phyloP scores from a whole-genome alignment of 2,113 vertebrate species.

The Stercorarius parasiticus region DNA sequence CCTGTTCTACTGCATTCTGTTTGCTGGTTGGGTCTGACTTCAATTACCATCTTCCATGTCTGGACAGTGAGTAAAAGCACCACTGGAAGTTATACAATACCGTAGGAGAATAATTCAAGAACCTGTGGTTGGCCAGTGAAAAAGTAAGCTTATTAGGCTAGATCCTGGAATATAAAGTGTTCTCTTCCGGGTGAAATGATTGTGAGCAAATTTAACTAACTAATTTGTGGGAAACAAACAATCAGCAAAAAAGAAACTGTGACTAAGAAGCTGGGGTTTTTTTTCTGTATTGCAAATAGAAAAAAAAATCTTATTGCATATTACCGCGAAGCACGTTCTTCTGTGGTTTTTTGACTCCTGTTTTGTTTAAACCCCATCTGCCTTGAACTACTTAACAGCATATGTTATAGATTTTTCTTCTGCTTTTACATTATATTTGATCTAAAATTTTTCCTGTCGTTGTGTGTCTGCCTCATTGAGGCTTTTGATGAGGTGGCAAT shows the following conservation, averaged over 20 bases:
- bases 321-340: not conserved
- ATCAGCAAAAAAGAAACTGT: not conserved
- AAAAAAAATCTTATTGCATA: not conserved
- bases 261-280: not conserved
- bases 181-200: not conserved
- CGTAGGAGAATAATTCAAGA: not conserved
- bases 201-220: not conserved
- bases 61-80: not conserved
- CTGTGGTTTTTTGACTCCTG: not conserved
- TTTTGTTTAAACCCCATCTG: not conserved
- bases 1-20: slow-evolving; percentile 24
- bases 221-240: not conserved
- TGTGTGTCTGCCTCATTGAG: not conserved
- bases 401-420: not conserved
- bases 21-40: not conserved
- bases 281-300: not conserved
- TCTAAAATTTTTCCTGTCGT: not conserved
- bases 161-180: not conserved
- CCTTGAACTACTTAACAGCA: not conserved
- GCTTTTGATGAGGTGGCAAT: not conserved
- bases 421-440: not conserved
- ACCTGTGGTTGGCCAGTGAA: not conserved
- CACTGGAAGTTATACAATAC: not conserved
- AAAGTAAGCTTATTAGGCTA: not conserved
- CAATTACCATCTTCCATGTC: not conserved